phyloP scores from a whole-genome alignment of 2,888 invertebrate genomes.

The Magallana nippona region DNA sequence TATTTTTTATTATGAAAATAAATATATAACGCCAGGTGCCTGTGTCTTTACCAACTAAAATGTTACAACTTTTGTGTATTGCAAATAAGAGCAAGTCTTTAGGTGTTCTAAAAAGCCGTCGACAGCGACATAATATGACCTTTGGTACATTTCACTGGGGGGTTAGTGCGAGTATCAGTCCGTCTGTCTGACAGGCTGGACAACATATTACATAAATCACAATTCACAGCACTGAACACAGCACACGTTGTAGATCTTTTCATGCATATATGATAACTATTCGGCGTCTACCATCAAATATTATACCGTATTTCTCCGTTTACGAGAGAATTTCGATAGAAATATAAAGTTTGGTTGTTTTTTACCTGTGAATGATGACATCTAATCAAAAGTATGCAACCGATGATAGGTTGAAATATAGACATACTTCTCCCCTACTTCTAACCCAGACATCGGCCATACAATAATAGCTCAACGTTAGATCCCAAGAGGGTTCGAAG shows the following conservation, averaged over 20 bases:
- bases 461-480: not conserved
- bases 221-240: not conserved
- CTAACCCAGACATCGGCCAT: constrained; percentile 26
- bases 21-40: too few species aligned
- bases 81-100: constrained; percentile 39
- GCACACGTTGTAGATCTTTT: not conserved
- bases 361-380: constrained; percentile 28
- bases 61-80: constrained; percentile 18
- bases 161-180: constrained; percentile 23
- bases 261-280: constrained; percentile 30
- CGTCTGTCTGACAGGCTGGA: not conserved
- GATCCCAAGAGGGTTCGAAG: too few species aligned
- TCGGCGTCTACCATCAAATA: not conserved
- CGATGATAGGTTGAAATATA: constrained; percentile 23
- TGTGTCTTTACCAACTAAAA: constrained; percentile 5
- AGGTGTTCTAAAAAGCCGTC: constrained; percentile 51
- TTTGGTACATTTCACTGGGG: constrained; percentile 38
- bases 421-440: constrained; percentile 18
- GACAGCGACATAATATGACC: constrained; percentile 51
- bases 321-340: not conserved
- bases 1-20: too few species aligned
- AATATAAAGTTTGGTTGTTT: not conserved
- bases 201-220: not conserved
- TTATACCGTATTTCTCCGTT: not conserved
- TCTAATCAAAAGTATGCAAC: not conserved